Base-by-base conservation (phyloP, 2,113 vertebrate genomes). In the Hippopotamus amphibius region DNA sequence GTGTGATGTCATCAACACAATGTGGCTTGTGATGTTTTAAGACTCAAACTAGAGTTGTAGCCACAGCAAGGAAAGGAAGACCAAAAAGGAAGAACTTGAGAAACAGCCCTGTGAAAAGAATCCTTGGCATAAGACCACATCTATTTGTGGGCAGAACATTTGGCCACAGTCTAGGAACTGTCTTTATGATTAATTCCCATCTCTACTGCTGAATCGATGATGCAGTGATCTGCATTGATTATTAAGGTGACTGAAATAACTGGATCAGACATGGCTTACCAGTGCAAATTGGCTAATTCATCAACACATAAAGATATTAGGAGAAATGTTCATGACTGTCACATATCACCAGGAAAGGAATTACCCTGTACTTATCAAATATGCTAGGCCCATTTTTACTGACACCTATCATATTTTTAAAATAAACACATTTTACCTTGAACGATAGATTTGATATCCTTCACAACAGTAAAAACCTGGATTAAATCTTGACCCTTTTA, bases 171-270 rank as follows among this genome's bases (percentile, higher is more conserved):
- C 68, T 80, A 89, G 69, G 74, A 97, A 97, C 92, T 97, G 96
- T 97, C 95, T 92, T 97, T 96, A 97, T 97, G 97, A 96, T 98
- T 97, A 98, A 98, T 98, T 97, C 71, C 89, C 69, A 88, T 95
- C 92, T 97, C 90, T 88, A 63, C 50, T 71, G 86, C 96, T 97
- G 89, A 98, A 93, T 95, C 81, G 83, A 96, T 97, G 92, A 97
- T 92, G 93, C 96, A 95, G 94, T 97, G 95, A 98, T 98, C 96
- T 98, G 97, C 92, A 97, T 81, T 97, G 95, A 93, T 97, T 98
- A 96, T 97, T 95, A 98, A 97, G 91, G 91, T 96, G 82, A 97
- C 79, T 97, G 93, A 97, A 97, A 97, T 97, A 97, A 97, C 96
- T 1, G 53, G 74, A 97, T 97, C 89, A 97, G 97, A 97, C 97